phyloP scores from a whole-genome alignment of 2,888 invertebrate species.

The Pocota personata region DNA sequence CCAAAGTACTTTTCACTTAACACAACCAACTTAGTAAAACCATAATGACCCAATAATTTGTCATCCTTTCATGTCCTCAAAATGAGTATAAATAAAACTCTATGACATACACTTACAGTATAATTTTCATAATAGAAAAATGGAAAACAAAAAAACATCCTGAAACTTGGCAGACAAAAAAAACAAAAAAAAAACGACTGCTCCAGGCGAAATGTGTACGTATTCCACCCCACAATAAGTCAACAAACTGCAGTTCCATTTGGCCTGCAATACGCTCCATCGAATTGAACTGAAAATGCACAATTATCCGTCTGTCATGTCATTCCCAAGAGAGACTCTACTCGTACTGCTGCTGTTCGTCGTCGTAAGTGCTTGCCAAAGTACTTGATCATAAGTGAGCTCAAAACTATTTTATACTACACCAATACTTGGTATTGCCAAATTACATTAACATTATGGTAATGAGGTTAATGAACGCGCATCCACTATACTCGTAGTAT shows the following conservation, averaged over 20 bases:
- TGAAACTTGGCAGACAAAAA: slow-evolving; percentile 44
- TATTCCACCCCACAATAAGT: neutral
- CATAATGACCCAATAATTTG: slow-evolving; percentile 63
- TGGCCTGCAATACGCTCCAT: slow-evolving; percentile 18
- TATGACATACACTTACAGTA: slow-evolving; percentile 25
- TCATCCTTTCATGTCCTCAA: slow-evolving; percentile 37
- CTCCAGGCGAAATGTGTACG: slow-evolving; percentile 15
- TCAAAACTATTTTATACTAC: slow-evolving; percentile 1
- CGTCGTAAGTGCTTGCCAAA: slow-evolving; percentile 38
- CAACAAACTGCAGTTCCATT: slow-evolving; percentile 39
- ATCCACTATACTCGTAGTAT: slow-evolving; percentile 14
- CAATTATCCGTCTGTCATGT: slow-evolving; percentile 13
- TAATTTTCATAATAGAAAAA: neutral
- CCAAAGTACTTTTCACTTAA: slow-evolving; percentile 31
- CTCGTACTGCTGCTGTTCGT: neutral
- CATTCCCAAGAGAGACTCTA: slow-evolving; percentile 24
- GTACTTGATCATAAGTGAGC: slow-evolving; percentile 35
- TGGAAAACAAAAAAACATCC: slow-evolving; percentile 9
- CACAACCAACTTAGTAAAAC: slow-evolving; percentile 34
- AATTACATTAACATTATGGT: slow-evolving; percentile 60
- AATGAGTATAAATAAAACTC: slow-evolving; percentile 16
- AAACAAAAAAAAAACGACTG: neutral
- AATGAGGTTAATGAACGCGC: slow-evolving; percentile 72
- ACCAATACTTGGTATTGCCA: slow-evolving; percentile 48
- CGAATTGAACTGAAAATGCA: slow-evolving; percentile 41